Base-by-base conservation (phyloP, 2,888 invertebrate genomes). In the Eupeodes latifasciatus region DNA sequence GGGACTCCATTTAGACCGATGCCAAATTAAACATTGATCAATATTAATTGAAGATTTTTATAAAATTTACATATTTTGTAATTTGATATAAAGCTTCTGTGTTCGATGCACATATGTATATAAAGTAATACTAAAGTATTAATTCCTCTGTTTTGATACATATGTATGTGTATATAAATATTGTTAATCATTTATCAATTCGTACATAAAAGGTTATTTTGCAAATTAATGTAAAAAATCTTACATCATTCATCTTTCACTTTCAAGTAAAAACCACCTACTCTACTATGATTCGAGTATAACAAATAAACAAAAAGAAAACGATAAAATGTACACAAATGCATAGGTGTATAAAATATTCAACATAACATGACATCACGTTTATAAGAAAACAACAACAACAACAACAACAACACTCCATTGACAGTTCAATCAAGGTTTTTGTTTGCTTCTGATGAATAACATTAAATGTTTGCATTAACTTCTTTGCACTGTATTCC, bases 371-470 rank as follows among this genome's bases (percentile, higher is more conserved):
- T 71, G 71, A 71, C 71, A 71, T 71, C 71, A 71, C 40, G 16
- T 40, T 51, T 36, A 55, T 40, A 69, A 16, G 4, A 40, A 27
- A 53, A 55, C 12, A 57, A 27, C 19, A 19, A 19, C 19, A 12
- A 12, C 19, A 12, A 12, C 40, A 53, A 19, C 27, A 36, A 67
- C n/a, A 53, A 53, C 40, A 55, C 40, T 71, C 12, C 40, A 71
- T 44, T 71, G 40, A 44, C 55, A 55, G 71, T 40, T 71, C 34
- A 55, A 40, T 71, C 71, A 71, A 53, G 71, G 71, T 55, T 71
- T 71, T 53, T 69, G 16, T 55, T 71, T 71, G 71, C 5, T 55
- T 19, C 19, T 55, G 55, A 71, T 55, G 55, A 71, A 71, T 19
- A 71, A 71, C 40, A 55, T 11, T n/a, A 71, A 27, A n/a, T 44